Evolutionary conservation across 2,113 vertebrate species (phyloP).

Genomic region (Tor tambroides): DNA sequence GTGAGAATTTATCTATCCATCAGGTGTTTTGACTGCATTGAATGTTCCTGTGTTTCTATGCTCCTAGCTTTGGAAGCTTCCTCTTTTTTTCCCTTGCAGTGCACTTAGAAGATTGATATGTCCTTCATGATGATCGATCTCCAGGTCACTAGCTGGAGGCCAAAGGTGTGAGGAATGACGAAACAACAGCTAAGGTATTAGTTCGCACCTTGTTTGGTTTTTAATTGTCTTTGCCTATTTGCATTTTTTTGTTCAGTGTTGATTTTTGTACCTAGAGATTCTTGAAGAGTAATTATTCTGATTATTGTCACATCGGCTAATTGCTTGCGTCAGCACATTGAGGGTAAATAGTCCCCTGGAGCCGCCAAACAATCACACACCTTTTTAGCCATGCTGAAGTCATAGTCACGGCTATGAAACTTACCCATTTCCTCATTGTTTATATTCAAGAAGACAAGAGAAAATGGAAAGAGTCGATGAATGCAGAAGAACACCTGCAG

Average conservation of each 20-base stretch:
- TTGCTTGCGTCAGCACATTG: background rate
- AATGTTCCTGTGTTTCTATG: background rate
- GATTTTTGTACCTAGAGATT: background rate
- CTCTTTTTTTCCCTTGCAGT: background rate
- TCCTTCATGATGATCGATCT: background rate
- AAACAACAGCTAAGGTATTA: background rate
- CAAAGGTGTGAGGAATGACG: background rate
- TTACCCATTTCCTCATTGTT: background rate
- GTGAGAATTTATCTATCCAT: background rate
- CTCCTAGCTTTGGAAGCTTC: background rate
- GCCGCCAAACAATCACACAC: background rate
- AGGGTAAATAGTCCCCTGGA: background rate
- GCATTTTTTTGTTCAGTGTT: background rate
- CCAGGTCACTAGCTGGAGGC: conserved; percentile 4
- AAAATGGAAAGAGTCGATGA: background rate
- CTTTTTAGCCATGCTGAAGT: background rate
- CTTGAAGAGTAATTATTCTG: background rate
- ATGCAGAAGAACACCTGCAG: background rate
- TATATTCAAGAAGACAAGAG: background rate
- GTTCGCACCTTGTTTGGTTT: background rate
- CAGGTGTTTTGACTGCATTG: background rate
- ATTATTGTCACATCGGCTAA: background rate
- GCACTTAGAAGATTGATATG: background rate
- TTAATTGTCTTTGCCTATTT: background rate
- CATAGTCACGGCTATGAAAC: background rate